Conservation (phyloP, 2,888 invertebrate species). For the Apodemia mormo region DNA sequence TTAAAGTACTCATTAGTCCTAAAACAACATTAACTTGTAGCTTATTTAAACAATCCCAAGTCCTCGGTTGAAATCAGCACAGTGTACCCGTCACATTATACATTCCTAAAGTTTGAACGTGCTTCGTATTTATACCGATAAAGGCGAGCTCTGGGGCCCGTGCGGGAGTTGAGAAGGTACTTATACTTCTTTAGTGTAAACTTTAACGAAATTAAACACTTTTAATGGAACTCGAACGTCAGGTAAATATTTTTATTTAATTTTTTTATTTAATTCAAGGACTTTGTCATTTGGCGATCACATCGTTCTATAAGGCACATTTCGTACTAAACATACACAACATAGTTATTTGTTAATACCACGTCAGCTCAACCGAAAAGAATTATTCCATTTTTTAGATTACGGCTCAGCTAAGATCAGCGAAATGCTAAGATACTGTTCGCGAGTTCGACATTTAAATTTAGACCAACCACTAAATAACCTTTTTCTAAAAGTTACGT, state of each 20-base stretch:
- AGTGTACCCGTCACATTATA: conserved; percentile 39
- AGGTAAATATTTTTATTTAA: not conserved
- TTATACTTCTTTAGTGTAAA: conserved; percentile 6
- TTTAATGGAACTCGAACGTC: not conserved
- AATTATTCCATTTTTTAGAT: too few species aligned
- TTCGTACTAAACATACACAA: too few species aligned
- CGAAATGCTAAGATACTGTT: too few species aligned
- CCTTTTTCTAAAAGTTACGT: too few species aligned
- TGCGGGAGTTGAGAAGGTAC: not conserved
- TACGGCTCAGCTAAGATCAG: too few species aligned
- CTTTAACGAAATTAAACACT: conserved; percentile 10
- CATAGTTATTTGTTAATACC: too few species aligned
- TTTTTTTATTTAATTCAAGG: too few species aligned
- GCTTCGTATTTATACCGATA: conserved; percentile 20
- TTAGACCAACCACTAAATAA: too few species aligned
- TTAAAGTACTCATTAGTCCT: conserved; percentile 64
- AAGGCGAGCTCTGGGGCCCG: not conserved
- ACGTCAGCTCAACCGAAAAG: too few species aligned
- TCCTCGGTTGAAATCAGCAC: conserved; percentile 47
- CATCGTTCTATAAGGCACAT: too few species aligned
- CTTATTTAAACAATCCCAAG: conserved; percentile 51
- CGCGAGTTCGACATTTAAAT: too few species aligned
- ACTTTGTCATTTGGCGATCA: too few species aligned
- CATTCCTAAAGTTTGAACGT: conserved; percentile 43
- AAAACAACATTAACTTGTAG: conserved; percentile 66